A percentile compares a stretch with the other conserved stretches of the same genome.
phyloP scores from a whole-genome alignment of 2,113 vertebrate genomes.

The Semnornis frantzii region DNA sequence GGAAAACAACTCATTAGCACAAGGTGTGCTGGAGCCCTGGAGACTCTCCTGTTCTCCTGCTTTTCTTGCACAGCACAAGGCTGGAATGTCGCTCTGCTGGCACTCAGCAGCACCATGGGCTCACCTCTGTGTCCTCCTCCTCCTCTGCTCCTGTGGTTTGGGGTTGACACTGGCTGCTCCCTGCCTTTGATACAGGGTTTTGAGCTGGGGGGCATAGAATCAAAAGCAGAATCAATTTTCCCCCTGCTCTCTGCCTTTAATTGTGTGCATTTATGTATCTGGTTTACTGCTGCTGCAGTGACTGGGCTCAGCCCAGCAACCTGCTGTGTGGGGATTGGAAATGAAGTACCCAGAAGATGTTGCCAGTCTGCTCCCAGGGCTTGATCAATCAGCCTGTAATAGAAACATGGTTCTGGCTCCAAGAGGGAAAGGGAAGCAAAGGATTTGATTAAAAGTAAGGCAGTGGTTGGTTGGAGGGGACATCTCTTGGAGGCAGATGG shows the following conservation, averaged over 20 bases:
- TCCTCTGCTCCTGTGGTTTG: neutral
- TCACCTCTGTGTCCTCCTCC: neutral
- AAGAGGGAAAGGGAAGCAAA: constrained; percentile 5
- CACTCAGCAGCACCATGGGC: neutral
- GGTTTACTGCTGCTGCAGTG: neutral
- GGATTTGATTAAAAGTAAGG: constrained; percentile 46
- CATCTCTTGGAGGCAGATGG: neutral
- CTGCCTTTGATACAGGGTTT: neutral
- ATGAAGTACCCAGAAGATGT: neutral
- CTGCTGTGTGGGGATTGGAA: constrained; percentile 44
- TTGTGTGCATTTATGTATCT: neutral
- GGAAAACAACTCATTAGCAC: constrained; percentile 65
- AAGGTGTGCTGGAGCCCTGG: neutral
- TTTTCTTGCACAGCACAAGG: neutral
- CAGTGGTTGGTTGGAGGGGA: neutral
- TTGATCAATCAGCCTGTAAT: constrained; percentile 47
- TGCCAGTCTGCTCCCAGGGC: neutral
- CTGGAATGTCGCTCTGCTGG: neutral
- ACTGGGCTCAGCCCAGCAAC: constrained; percentile 2
- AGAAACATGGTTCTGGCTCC: constrained; percentile 35
- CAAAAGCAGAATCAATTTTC: neutral
- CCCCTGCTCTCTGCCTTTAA: neutral
- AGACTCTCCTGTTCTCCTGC: neutral
- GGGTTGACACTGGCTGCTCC: neutral
- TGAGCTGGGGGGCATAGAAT: constrained; percentile 10